phyloP scores from a whole-genome alignment of 2,888 invertebrate species.

The Heterodera filipjevi region DNA sequence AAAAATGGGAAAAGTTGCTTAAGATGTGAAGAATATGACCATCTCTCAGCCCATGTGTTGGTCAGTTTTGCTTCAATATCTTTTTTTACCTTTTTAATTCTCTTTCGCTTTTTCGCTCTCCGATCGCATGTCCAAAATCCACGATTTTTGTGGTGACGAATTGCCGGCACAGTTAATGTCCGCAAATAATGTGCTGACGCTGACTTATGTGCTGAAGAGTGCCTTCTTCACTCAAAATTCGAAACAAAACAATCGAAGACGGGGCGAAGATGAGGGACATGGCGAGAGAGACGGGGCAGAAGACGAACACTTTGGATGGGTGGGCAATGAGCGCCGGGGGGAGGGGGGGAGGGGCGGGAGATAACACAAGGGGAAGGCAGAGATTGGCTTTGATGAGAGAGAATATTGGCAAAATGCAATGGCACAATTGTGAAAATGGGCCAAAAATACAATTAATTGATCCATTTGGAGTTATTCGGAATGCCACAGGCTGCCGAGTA shows the following conservation, averaged over 20 bases:
- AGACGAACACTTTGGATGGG: constrained; percentile 46
- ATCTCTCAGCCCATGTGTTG: constrained; percentile 72
- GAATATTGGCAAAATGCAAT: too few relatives aligned
- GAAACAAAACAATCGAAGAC: background rate
- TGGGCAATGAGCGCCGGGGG: background rate
- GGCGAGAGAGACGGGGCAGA: constrained; percentile 32
- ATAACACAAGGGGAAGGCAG: too few relatives aligned
- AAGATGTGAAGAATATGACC: constrained; percentile 74
- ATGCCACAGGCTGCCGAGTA: constrained; percentile 41
- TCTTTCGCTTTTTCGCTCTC: background rate
- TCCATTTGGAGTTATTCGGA: too few relatives aligned
- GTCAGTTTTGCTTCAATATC: constrained; percentile 72
- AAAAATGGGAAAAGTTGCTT: too few relatives aligned
- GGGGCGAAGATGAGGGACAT: constrained; percentile 18
- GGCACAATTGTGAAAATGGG: too few relatives aligned
- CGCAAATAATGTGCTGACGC: constrained; percentile 80
- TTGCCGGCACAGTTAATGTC: constrained; percentile 90
- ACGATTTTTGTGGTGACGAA: constrained; percentile 81
- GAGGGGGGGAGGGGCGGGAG: background rate
- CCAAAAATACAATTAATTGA: background rate
- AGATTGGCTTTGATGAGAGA: too few relatives aligned
- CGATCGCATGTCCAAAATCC: constrained; percentile 79
- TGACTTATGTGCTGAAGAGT: constrained; percentile 75
- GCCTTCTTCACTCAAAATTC: constrained; percentile 8
- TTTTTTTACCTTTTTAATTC: background rate